Evolutionary conservation across 2,797 vertebrate species (phyloP).

Genomic region (Cyprinodon diabolis): DNA sequence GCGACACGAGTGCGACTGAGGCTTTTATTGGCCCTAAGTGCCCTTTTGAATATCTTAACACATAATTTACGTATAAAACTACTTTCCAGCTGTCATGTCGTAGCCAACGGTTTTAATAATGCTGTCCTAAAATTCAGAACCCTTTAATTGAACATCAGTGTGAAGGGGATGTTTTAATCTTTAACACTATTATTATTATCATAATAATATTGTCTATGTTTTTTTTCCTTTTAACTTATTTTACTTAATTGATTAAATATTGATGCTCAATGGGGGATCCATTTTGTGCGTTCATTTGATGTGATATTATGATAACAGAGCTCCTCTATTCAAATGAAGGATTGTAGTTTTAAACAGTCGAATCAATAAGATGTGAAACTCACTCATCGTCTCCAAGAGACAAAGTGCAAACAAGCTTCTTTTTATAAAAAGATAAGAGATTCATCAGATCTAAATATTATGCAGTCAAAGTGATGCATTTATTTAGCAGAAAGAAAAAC

Average conservation of each 20-base stretch:
- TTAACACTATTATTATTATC: constrained; percentile 2
- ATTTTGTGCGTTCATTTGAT: too few species aligned
- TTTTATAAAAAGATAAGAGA: background rate
- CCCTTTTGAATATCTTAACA: constrained; percentile 58
- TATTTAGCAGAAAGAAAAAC: constrained; percentile 14
- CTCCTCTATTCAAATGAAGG: background rate
- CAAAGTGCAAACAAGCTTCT: constrained; percentile 4
- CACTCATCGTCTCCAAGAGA: constrained; percentile 12
- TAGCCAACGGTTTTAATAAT: constrained; percentile 20
- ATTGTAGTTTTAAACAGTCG: background rate
- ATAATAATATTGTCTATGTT: too few species aligned
- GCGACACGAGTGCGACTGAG: constrained; percentile 34
- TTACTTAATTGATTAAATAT: too few species aligned
- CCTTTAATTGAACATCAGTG: constrained; percentile 36
- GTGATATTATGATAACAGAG: too few species aligned
- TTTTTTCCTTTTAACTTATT: too few species aligned
- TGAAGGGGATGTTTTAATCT: constrained; percentile 8
- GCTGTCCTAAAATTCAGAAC: constrained; percentile 7
- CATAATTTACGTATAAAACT: constrained; percentile 54
- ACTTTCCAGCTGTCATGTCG: constrained; percentile 27
- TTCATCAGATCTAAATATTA: constrained; percentile 1
- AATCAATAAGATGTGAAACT: background rate
- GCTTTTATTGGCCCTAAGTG: constrained; percentile 55
- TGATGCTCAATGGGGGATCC: too few species aligned
- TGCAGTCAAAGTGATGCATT: constrained; percentile 13